Conservation (phyloP, 2,888 invertebrate species). For the Tigriopus californicus region DNA sequence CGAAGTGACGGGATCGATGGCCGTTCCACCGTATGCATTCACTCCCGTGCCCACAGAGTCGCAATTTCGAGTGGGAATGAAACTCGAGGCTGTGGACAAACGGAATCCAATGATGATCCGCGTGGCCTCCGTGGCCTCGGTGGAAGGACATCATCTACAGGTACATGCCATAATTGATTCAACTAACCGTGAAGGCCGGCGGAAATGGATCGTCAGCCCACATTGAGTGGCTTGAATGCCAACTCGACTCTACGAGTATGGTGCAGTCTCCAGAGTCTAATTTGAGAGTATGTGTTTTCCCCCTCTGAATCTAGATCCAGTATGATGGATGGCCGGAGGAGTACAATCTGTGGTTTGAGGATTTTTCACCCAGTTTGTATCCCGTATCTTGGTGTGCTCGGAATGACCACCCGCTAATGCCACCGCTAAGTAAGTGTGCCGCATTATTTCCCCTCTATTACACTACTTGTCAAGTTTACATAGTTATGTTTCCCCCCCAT, state of each 20-base stretch:
- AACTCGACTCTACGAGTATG: background rate
- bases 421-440: constrained; percentile 50
- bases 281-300: background rate
- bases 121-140: constrained; percentile 53
- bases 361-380: constrained; percentile 73
- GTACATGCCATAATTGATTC: background rate
- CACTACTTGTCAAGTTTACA: background rate
- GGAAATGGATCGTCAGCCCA: too few species aligned
- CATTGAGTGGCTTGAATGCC: too few species aligned
- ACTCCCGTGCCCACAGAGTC: constrained; percentile 26
- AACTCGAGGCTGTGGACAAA: constrained; percentile 68
- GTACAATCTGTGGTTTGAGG: constrained; percentile 72
- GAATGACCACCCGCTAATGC: constrained; percentile 66
- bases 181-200: too few species aligned
- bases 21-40: constrained; percentile 65
- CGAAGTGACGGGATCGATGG: constrained; percentile 46
- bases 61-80: constrained; percentile 64
- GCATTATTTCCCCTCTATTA: background rate
- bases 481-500: background rate
- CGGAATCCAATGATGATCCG: constrained; percentile 56
- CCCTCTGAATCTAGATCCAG: constrained; percentile 35
- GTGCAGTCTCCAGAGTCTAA: background rate
- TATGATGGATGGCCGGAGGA: constrained; percentile 76
- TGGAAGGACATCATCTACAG: background rate
- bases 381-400: constrained; percentile 79